A percentile compares a stretch with the other conserved stretches of the same genome.
Conservation (phyloP, 2,797 vertebrate genomes). For the Myoxocephalus aenaeus region DNA sequence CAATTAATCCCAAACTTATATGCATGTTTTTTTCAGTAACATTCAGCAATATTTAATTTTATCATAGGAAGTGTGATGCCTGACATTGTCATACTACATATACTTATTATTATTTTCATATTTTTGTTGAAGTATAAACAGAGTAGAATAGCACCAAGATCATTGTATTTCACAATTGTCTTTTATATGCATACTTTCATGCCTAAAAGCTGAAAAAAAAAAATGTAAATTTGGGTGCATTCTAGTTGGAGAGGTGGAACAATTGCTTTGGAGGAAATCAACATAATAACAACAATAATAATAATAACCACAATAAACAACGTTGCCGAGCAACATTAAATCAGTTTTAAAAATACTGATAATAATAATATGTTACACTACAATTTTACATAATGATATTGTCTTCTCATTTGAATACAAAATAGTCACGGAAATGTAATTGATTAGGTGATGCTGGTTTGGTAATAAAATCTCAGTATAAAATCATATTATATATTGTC, state of each 20-base stretch:
- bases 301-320: neutral
- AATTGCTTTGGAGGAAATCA: neutral
- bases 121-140: neutral
- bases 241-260: neutral
- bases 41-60: constrained; percentile 21
- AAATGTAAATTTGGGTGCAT: constrained; percentile 2
- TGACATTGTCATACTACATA: neutral
- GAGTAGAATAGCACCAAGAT: neutral
- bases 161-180: neutral
- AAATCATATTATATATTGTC: constrained; percentile 7
- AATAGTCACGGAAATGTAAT: constrained; percentile 15
- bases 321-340: neutral
- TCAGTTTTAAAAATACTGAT: neutral
- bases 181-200: neutral
- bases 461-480: constrained; percentile 20
- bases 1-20: constrained; percentile 63
- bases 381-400: neutral
- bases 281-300: neutral
- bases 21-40: neutral
- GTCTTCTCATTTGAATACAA: constrained; percentile 29
- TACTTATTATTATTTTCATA: neutral
- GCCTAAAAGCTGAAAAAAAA: neutral
- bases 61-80: neutral
- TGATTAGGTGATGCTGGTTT: constrained; percentile 1
- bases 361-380: neutral